phyloP scores from a whole-genome alignment of 1,140 invertebrate genomes.

The Lasioglossum baleicum region DNA sequence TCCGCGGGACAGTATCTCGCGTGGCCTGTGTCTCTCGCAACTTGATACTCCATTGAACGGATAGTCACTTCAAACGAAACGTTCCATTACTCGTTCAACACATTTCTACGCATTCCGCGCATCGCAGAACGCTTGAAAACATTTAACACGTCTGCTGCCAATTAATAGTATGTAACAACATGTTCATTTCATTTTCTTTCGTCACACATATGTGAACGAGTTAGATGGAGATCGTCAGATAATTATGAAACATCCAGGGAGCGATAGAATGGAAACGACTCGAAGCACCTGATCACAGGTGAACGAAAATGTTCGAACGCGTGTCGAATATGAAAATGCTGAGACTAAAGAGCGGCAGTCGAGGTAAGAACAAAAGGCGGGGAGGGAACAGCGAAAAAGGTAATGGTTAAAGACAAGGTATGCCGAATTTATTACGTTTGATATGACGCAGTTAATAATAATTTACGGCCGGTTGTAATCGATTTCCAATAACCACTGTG shows the following conservation, averaged over 20 bases:
- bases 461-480: conserved; percentile 33
- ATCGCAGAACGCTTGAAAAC: too few species aligned
- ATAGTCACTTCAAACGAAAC: too few species aligned
- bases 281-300: neutral
- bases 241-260: neutral
- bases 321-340: conserved; percentile 1
- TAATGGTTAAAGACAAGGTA: conserved; percentile 27
- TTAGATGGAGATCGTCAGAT: neutral
- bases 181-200: too few species aligned
- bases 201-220: too few species aligned
- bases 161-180: too few species aligned
- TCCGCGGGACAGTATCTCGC: too few species aligned
- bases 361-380: neutral
- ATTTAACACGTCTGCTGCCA: too few species aligned
- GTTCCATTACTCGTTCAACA: too few species aligned
- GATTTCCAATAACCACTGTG: conserved; percentile 47
- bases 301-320: neutral
- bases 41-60: too few species aligned
- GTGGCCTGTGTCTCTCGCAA: too few species aligned
- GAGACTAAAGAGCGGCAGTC: neutral
- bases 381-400: neutral
- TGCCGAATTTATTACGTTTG: conserved; percentile 19
- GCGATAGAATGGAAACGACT: too few species aligned
- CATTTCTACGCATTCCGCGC: too few species aligned
- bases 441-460: conserved; percentile 34